These are phyloP conservation scores for Ophthalmolycus amberensis DNA, from an alignment of 2,113 vertebrate species.

Conservation along the genomic window DNA sequence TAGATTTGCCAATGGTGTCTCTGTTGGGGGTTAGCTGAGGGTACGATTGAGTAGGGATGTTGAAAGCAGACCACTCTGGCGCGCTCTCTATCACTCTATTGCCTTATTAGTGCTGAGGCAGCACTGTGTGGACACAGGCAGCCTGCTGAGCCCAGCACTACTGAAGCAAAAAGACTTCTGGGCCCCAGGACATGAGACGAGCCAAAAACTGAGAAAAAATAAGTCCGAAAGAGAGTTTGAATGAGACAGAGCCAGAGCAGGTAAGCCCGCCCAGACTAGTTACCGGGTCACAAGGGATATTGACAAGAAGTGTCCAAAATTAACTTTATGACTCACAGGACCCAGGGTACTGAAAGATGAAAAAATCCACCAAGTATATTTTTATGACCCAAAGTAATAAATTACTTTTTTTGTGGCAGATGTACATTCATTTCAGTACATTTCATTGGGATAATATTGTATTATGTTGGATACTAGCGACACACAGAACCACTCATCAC, in stretches of 20 bases:
- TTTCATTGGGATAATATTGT: neutral
- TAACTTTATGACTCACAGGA: neutral
- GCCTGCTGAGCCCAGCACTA: conserved; percentile 84
- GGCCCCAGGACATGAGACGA: conserved; percentile 66
- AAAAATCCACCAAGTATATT: neutral
- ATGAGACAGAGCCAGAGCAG: conserved; percentile 18
- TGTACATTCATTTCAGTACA: neutral
- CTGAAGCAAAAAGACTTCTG: conserved; percentile 78
- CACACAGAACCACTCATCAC: neutral
- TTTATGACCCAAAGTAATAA: neutral
- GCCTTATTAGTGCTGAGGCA: conserved; percentile 83
- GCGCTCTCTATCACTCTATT: conserved; percentile 76
- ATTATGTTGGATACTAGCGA: neutral
- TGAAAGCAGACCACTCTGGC: conserved; percentile 78
- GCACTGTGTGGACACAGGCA: conserved; percentile 79
- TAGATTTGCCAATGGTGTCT: conserved; percentile 73
- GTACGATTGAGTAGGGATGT: conserved; percentile 69
- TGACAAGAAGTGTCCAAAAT: neutral
- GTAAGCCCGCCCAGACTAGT: conserved; percentile 22
- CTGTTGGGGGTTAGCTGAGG: conserved; percentile 67
- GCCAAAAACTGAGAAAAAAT: conserved; percentile 62
- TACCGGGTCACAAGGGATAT: conserved; percentile 43
- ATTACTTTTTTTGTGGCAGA: neutral
- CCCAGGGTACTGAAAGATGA: neutral
- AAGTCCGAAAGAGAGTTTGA: conserved; percentile 45